Percentiles rank a stretch among this genome's conserved stretches.
Conservation (phyloP, 2,797 vertebrate species). For the Apodemus agrarius region DNA sequence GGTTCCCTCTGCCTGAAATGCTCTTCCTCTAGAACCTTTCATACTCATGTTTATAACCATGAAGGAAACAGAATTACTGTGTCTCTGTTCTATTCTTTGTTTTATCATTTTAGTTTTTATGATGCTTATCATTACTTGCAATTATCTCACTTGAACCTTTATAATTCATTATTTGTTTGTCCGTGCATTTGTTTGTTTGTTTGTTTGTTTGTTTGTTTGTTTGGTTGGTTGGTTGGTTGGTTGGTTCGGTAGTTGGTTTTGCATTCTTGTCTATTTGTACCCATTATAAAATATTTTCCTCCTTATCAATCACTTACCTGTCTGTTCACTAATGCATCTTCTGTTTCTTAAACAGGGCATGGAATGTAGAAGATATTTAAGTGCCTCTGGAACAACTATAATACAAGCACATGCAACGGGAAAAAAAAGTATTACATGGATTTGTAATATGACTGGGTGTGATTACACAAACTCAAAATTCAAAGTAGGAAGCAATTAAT, state of each 20-base stretch:
- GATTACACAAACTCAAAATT: constrained; percentile 29
- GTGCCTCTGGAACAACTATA: neutral
- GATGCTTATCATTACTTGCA: neutral
- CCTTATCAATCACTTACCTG: neutral
- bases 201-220: neutral
- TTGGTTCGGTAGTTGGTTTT: neutral
- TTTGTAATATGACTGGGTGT: neutral
- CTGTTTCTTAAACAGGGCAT: neutral
- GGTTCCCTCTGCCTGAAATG: constrained; percentile 7
- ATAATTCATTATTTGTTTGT: neutral
- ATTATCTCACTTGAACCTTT: constrained; percentile 25
- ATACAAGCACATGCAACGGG: constrained; percentile 30
- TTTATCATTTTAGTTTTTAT: constrained; percentile 35
- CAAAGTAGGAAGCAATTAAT: constrained; percentile 25
- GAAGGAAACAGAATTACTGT: neutral
- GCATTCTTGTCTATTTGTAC: neutral
- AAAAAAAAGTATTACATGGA: neutral
- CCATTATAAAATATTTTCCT: neutral
- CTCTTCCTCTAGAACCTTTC: neutral
- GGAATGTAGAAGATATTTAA: constrained; percentile 32
- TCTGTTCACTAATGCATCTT: constrained; percentile 15
- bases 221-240: neutral
- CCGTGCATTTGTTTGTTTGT: neutral
- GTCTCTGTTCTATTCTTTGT: neutral
- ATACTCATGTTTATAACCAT: neutral